Evolutionary conservation across 2,797 vertebrate genomes (phyloP).

Genomic region (Pristis pectinata): DNA sequence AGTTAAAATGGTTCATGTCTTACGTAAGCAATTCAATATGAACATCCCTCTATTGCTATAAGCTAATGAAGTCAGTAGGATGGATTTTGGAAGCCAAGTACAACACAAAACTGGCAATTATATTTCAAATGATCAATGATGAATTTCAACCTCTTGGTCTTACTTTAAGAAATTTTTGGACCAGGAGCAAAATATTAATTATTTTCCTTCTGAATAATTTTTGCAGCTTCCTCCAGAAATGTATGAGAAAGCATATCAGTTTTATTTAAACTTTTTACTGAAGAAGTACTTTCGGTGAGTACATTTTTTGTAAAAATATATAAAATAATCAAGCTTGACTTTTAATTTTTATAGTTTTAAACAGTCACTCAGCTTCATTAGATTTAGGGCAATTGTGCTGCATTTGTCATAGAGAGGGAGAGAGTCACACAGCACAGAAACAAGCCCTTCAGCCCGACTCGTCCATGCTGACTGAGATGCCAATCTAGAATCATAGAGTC

Average conservation of each 20-base stretch:
- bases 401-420: not conserved
- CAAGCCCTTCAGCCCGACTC: too few species aligned
- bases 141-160: not conserved
- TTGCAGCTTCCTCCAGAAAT: conserved; percentile 55
- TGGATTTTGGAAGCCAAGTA: too few species aligned
- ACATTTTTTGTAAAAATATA: conserved; percentile 9
- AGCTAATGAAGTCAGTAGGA: not conserved
- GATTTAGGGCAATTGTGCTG: not conserved
- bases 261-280: conserved; percentile 57
- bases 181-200: not conserved
- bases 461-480: too few species aligned
- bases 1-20: not conserved
- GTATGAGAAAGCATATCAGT: conserved; percentile 57
- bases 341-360: not conserved
- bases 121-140: too few species aligned
- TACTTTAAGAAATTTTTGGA: not conserved
- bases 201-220: conserved; percentile 39
- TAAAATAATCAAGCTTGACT: not conserved
- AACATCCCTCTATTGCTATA: not conserved
- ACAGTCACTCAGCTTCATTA: not conserved
- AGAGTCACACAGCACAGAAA: too few species aligned
- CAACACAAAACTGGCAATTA: too few species aligned
- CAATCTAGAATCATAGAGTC: too few species aligned
- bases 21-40: not conserved
- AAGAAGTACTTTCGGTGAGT: conserved; percentile 64